A percentile compares a stretch with the other conserved stretches of the same genome.
Conservation (phyloP, 2,113 vertebrate species). For the Ctenomys sociabilis region DNA sequence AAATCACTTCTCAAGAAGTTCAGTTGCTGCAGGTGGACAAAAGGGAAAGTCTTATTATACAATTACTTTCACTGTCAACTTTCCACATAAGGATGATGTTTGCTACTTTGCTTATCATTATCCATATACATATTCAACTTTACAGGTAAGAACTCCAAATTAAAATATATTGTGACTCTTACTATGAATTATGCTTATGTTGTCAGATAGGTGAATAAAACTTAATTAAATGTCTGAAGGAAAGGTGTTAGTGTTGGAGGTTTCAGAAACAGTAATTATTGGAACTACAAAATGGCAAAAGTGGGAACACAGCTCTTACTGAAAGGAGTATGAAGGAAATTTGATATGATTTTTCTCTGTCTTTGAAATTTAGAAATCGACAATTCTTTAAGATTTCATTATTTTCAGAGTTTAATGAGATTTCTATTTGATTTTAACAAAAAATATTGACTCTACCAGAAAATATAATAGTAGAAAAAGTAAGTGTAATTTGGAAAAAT, state of each 20-base stretch:
- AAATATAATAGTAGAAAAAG: conserved; percentile 26
- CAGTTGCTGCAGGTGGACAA: conserved; percentile 96
- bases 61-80: conserved; percentile 95
- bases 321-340: conserved; percentile 13
- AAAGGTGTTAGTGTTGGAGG: not conserved
- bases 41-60: conserved; percentile 99
- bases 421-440: conserved; percentile 29
- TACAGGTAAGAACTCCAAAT: conserved; percentile 89
- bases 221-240: conserved; percentile 16
- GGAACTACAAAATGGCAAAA: not conserved
- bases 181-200: not conserved
- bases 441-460: conserved; percentile 31
- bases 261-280: conserved; percentile 51
- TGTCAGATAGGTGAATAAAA: conserved; percentile 37
- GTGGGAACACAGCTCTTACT: not conserved
- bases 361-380: conserved; percentile 38
- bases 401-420: conserved; percentile 46
- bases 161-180: conserved; percentile 20
- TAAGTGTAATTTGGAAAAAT: not conserved
- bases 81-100: conserved; percentile 98
- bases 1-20: conserved; percentile 98
- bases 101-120: conserved; percentile 99
- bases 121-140: conserved; percentile 96
- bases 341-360: conserved; percentile 5
- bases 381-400: conserved; percentile 8